Evolutionary conservation across 2,113 vertebrate species (phyloP).

Genomic region (Etheostoma spectabile): DNA sequence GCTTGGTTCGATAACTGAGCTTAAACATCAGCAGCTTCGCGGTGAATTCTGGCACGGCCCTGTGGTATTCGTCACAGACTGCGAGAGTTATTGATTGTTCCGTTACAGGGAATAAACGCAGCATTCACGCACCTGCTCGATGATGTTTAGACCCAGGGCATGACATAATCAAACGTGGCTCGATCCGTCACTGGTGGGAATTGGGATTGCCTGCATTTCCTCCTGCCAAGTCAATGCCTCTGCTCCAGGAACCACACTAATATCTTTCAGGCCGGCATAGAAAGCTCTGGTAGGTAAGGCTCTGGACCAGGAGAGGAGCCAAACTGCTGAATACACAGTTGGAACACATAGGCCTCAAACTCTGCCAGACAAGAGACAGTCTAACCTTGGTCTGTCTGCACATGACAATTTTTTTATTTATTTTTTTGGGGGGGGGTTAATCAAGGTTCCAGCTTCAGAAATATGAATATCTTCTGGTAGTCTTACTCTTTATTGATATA

Average conservation of each 20-base stretch:
- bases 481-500: not conserved
- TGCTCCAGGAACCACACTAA: conserved; percentile 11
- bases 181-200: conserved; percentile 18
- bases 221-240: conserved; percentile 22
- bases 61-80: conserved; percentile 52
- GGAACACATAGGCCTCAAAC: no score
- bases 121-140: conserved; percentile 24
- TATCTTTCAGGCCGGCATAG: not conserved
- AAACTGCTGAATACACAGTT: conserved; percentile 2
- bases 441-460: not conserved
- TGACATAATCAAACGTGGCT: conserved; percentile 44
- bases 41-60: conserved; percentile 32
- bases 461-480: not conserved
- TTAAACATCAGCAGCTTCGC: conserved; percentile 48
- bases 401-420: not conserved
- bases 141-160: conserved; percentile 44
- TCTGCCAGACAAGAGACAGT: not conserved
- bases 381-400: not conserved
- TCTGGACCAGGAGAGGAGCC: conserved; percentile 48
- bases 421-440: not conserved
- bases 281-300: not conserved
- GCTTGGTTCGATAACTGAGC: conserved; percentile 33
- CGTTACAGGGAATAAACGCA: conserved; percentile 53
- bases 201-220: conserved; percentile 26
- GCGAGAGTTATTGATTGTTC: conserved; percentile 54